Base-by-base conservation (phyloP, 2,888 invertebrate species). In the Aspidiotus rigidus region DNA sequence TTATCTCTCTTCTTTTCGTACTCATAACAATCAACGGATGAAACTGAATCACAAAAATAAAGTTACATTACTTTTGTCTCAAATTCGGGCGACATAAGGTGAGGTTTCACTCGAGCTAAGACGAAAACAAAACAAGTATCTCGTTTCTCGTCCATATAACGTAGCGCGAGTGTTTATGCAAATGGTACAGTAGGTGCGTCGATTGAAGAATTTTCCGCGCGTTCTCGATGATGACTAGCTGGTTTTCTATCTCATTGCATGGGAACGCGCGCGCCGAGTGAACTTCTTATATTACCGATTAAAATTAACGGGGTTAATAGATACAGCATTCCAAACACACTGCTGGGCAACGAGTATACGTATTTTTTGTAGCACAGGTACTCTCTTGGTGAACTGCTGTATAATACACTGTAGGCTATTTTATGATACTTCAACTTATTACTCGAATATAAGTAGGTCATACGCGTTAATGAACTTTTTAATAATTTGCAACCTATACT, bases 221-320 rank as follows among this genome's bases (percentile, higher is more conserved):
- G 28, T 28, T 28, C 28, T 28, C 28, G 49, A 13, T 49, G 6
- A 49, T 49, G 49, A 49, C 10, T 49, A 49, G n/a, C 49, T 1
- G 49, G 49, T 49, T 6, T 28, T 28, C 28, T 28, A 28, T 28
- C 28, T 28, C 28, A 28, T 28, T 28, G 28, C 28, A 49, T 49
- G n/a, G n/a, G 10, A 49, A 49, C n/a, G n/a, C 49, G n/a, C 49
- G 28, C 28, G 28, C 28, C 10, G 49, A 49, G 10, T 13, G 49
- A 49, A n/a, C 49, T 49, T 49, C 28, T 28, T 28, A 28, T 28
- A 49, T n/a, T 67, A 67, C 67, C 67, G 59, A 67, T 67, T 67
- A 67, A 67, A 67, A 67, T 59, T 67, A 67, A 67, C 60, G 67
- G 67, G 67, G 67, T 67, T 67, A 67, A 67, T 67, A 60, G 67